Conservation (phyloP, 2,888 invertebrate species). For the Andricus curvator region DNA sequence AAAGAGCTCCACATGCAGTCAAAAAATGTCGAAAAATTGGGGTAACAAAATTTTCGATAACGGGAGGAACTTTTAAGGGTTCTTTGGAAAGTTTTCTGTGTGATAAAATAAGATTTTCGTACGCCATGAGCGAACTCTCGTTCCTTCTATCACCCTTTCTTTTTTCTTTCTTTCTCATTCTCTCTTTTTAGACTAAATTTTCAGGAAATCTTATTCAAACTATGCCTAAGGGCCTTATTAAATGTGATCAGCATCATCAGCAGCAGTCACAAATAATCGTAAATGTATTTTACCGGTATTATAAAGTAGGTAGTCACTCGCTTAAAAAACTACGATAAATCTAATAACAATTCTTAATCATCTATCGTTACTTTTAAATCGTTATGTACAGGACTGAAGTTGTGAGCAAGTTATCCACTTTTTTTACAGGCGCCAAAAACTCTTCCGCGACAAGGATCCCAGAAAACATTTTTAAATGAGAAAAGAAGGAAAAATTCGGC, state of each 20-base stretch:
- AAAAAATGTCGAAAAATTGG: not conserved
- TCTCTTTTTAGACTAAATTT: conserved; percentile 19
- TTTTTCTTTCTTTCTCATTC: not conserved
- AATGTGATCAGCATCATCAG: conserved; percentile 11
- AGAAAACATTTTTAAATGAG: not conserved
- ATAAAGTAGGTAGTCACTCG: conserved; percentile 54
- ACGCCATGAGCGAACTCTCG: conserved; percentile 29
- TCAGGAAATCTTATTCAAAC: not conserved
- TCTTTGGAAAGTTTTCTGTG: conserved; percentile 37
- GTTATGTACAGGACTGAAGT: conserved; percentile 38
- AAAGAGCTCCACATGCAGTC: not conserved
- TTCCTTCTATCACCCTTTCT: conserved; percentile 6
- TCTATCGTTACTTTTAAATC: conserved; percentile 45
- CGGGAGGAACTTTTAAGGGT: conserved; percentile 40
- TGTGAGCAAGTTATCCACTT: conserved; percentile 41
- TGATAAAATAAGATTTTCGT: conserved; percentile 19
- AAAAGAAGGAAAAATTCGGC: not conserved
- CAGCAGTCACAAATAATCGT: conserved; percentile 37
- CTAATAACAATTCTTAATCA: conserved; percentile 45
- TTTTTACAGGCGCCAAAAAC: conserved; percentile 38
- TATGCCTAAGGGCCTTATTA: conserved; percentile 27
- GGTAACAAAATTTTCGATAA: not conserved
- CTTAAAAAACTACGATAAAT: conserved; percentile 52
- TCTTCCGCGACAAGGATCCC: conserved; percentile 22
- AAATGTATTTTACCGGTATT: conserved; percentile 30